phyloP scores from a whole-genome alignment of 2,888 invertebrate species.

The Coecobrya sp. region DNA sequence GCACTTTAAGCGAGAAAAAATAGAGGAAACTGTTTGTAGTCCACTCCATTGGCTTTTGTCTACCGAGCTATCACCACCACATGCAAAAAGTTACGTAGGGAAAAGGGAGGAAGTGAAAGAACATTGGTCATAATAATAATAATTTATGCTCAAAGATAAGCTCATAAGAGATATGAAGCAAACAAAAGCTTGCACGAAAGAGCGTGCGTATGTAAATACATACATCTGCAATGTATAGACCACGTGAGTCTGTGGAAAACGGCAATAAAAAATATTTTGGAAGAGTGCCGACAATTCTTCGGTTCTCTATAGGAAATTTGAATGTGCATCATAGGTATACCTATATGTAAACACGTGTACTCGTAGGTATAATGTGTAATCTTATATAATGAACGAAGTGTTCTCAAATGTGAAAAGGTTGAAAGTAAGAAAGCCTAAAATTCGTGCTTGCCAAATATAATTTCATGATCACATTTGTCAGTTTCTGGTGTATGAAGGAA shows the following conservation, averaged over 20 bases:
- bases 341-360: too few species aligned
- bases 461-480: background rate
- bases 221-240: background rate
- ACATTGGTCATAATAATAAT: background rate
- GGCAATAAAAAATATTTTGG: background rate
- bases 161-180: background rate
- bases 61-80: background rate
- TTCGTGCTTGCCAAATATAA: background rate
- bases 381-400: too few species aligned
- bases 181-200: background rate
- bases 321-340: too few species aligned
- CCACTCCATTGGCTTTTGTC: background rate
- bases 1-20: constrained; percentile 10
- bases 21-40: background rate
- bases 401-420: background rate
- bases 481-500: background rate
- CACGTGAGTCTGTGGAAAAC: background rate
- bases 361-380: too few species aligned
- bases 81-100: background rate
- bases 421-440: background rate
- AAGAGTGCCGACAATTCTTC: background rate
- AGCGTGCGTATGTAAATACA: background rate
- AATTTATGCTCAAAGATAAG: constrained; percentile 6
- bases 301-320: too few species aligned
- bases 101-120: background rate